Evolutionary conservation across 2,888 invertebrate species (phyloP).

Genomic region (Sinhomidia bicolor): DNA sequence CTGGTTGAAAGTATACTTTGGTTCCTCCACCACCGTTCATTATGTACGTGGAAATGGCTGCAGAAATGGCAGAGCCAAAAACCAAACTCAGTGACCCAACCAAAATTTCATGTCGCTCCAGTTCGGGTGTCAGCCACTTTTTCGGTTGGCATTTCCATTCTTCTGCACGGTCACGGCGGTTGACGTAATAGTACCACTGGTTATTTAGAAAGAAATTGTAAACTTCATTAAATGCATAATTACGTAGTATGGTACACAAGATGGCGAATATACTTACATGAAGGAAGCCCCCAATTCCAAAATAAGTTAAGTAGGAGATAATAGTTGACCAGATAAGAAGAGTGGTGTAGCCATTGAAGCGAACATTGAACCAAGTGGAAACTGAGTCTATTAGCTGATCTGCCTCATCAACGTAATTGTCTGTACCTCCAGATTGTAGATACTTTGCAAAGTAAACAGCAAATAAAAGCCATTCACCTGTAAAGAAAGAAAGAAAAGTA

Average conservation of each 20-base stretch:
- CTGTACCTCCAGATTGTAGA: slow-evolving; percentile 81
- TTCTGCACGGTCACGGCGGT: slow-evolving; percentile 84
- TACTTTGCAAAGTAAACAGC: slow-evolving; percentile 86
- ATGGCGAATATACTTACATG: slow-evolving; percentile 84
- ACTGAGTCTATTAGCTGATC: slow-evolving; percentile 75
- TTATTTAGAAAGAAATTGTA: too few species aligned
- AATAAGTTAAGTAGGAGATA: slow-evolving; percentile 85
- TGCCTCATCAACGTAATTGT: slow-evolving; percentile 76
- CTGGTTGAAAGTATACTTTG: slow-evolving; percentile 86
- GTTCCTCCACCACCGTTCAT: slow-evolving; percentile 84
- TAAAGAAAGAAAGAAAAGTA: slow-evolving; percentile 76
- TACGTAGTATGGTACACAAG: too few species aligned
- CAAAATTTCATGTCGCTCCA: slow-evolving; percentile 87
- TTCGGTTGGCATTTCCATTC: slow-evolving; percentile 90
- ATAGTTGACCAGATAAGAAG: slow-evolving; percentile 83
- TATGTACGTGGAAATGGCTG: slow-evolving; percentile 86
- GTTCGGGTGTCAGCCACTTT: slow-evolving; percentile 86
- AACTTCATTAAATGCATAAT: too few species aligned
- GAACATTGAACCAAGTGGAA: slow-evolving; percentile 74
- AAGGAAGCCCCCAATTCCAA: slow-evolving; percentile 86
- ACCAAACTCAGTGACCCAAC: slow-evolving; percentile 85
- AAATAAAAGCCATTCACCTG: slow-evolving; percentile 88
- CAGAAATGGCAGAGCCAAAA: slow-evolving; percentile 83
- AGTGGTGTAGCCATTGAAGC: slow-evolving; percentile 76
- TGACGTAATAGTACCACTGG: slow-evolving; percentile 89